Evolutionary conservation across 2,797 vertebrate genomes (phyloP).

Genomic region (Anisognathus igniventris): DNA sequence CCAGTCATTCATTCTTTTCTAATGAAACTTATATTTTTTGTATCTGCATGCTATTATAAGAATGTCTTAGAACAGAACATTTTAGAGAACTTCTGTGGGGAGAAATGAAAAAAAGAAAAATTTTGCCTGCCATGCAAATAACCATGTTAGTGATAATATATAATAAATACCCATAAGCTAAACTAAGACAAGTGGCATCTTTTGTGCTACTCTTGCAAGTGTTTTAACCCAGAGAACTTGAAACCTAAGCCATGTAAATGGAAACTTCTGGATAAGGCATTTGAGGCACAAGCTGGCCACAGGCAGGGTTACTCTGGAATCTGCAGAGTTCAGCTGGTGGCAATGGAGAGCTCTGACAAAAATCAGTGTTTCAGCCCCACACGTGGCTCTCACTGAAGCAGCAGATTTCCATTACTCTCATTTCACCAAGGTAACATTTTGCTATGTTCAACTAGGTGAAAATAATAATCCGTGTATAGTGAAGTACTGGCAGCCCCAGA

Average conservation of each 20-base stretch:
- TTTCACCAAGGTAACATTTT: background rate
- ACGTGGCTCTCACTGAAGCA: background rate
- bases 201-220: background rate
- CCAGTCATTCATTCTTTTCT: background rate
- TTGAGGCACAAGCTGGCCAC: background rate
- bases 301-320: background rate
- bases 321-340: background rate
- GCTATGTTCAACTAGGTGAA: background rate
- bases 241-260: background rate
- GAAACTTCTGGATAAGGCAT: background rate
- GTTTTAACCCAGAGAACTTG: background rate
- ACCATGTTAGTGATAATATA: background rate
- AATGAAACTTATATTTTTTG: background rate
- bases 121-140: background rate
- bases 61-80: background rate
- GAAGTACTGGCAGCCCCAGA: background rate
- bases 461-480: background rate
- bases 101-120: background rate
- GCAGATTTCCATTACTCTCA: background rate
- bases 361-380: background rate
- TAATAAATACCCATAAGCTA: background rate
- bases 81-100: background rate
- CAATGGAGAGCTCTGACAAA: background rate
- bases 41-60: background rate
- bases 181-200: background rate